Evolutionary conservation across 2,888 invertebrate genomes (phyloP).

Genomic region (Cephonodes hylas): DNA sequence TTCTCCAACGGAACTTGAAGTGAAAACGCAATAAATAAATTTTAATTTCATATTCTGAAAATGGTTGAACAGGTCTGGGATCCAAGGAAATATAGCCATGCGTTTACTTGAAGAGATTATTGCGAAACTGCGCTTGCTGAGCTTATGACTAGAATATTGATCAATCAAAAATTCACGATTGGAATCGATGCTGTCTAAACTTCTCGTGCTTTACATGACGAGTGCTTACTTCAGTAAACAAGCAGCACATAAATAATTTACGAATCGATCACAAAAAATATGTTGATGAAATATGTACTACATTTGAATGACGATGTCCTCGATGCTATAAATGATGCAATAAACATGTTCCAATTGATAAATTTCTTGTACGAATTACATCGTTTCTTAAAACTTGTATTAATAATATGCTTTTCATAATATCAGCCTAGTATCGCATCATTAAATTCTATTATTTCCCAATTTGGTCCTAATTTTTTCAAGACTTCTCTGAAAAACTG

Average conservation of each 20-base stretch:
- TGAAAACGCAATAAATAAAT: neutral
- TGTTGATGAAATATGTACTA: neutral
- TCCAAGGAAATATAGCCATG: neutral
- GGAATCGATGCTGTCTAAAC: slow-evolving; percentile 1
- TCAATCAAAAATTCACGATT: neutral
- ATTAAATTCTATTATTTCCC: too few species aligned
- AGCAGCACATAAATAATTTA: neutral
- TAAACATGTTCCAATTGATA: neutral
- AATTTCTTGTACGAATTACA: too few species aligned
- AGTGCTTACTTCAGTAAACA: neutral
- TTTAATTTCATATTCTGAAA: neutral
- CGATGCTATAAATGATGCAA: neutral
- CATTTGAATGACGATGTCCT: neutral
- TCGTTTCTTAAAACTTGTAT: too few species aligned
- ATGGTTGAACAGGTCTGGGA: neutral
- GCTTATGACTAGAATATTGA: neutral
- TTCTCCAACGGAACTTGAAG: neutral
- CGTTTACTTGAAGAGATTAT: neutral
- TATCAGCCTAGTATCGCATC: too few species aligned
- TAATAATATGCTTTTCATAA: too few species aligned
- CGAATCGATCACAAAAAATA: neutral
- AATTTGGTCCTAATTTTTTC: too few species aligned
- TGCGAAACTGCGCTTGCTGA: neutral
- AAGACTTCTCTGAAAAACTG: too few species aligned
- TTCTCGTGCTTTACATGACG: neutral